Base-by-base conservation (phyloP, 2,113 vertebrate genomes). In the Myotis davidii region DNA sequence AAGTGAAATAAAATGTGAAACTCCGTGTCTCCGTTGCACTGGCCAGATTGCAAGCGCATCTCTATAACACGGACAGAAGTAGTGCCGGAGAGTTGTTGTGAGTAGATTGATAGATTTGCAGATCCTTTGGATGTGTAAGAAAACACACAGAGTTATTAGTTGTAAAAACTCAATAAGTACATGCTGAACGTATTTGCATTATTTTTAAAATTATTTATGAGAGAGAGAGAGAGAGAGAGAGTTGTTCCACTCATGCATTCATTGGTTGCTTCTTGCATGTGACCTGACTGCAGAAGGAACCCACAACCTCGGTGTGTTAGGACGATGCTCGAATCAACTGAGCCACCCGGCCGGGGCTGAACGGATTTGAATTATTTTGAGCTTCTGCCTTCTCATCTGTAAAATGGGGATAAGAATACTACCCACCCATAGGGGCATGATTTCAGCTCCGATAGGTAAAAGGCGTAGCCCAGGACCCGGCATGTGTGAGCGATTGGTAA, bases 351-450 rank as follows among this genome's bases (percentile, higher is more conserved):
- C 54, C 54, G 0, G 20, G 52, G 4, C 32, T 84, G 37, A 70
- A 42, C 9, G 56, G 85, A 64, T 76, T 77, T 50, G 78, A 88
- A 77, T 87, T 34, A 52, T 37, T 32, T 7, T 69, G 18, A 54
- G 61, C 37, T 88, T 94, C 50, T 79, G 70, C 85, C 90, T 95
- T 90, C 76, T 94, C 56, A 73, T 48, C 87, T 64, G 17, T 93
- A 93, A 88, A 72, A 69, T 64, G 54, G 32, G 12, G 13, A 50
- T 79, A 56, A 83, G 73, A 69, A 37, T 32, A 76, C 18, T 42
- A 92, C 7, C 23, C 39, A 86, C 76, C 29, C 34, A 54, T 14
- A 94, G 32, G 64, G 37, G 69, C 72, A 59, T 56, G 76, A 92
- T 70, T 84, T 70, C 61, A 69, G 69, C 27, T 93, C 76, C 74